Base-by-base conservation (phyloP, 2,113 vertebrate species). In the Alligator sinensis region DNA sequence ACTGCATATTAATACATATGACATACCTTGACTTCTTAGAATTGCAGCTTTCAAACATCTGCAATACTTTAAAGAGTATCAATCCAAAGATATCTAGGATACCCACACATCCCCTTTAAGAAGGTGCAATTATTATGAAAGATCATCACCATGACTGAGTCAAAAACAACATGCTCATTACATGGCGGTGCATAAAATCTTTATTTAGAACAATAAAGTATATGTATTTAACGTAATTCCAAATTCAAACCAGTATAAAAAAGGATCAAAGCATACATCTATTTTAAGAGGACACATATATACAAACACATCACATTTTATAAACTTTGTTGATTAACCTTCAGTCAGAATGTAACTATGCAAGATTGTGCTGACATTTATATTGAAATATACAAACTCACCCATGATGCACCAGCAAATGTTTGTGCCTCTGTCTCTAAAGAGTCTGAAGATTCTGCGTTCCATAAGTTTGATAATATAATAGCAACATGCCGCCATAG, bases 131-230 rank as follows among this genome's bases (percentile, higher is more conserved):
- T 9, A 80, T 83, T 85, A 7, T 64, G 75, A 85, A 70, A 64
- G 11, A 1, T 80, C 66, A 89, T 95, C 81, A 64, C 47, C 3
- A 5, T 47, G 34, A 91, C 55, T 72, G 15, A 82, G 80, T 63
- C 59, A 70, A 89, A 90, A 25, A 21, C 17, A 91, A 92, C 90
- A 77, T 92, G 86, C 75, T 90, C 92, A 82, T 78, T 96, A 95
- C 95, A 84, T 82, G 95, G 96, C 96, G 97, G 97, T 98, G 97
- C 97, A 97, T 98, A 98, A 97, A 98, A 97, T 98, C 98, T 98
- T 98, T 98, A 98, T 98, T 98, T 98, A 98, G 97, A 98, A 98
- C 98, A 98, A 98, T 98, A 98, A 98, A 98, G 98, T 97, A 98
- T 98, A 98, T 98, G 97, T 98, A 98, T 98, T 98, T 98, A 98